phyloP scores from a whole-genome alignment of 2,113 vertebrate genomes.

The Lipophrys pholis region DNA sequence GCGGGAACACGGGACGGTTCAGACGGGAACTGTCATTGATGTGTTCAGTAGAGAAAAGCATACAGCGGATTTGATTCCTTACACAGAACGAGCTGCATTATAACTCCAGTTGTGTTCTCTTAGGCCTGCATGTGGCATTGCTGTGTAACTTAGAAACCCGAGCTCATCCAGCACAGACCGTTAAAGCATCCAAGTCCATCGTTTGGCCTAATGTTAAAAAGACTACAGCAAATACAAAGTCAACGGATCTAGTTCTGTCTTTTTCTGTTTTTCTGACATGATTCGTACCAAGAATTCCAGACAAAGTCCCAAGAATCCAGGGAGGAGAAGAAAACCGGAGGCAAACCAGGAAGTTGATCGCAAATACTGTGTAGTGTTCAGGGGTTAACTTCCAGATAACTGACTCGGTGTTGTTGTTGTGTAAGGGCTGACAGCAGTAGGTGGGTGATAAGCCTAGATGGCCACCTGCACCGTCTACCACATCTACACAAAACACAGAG shows the following conservation, averaged over 20 bases:
- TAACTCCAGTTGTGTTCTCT: too few relatives aligned
- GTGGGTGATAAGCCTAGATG: slow-evolving; percentile 68
- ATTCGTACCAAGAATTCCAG: background rate
- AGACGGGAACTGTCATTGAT: too few relatives aligned
- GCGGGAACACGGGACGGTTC: too few relatives aligned
- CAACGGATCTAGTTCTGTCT: background rate
- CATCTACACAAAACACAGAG: slow-evolving; percentile 56
- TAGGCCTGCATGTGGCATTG: too few relatives aligned
- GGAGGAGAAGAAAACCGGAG: background rate
- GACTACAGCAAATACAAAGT: background rate
- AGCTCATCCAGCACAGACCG: background rate
- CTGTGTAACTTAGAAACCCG: too few relatives aligned
- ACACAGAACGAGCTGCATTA: too few relatives aligned
- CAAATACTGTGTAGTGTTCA: slow-evolving; percentile 12
- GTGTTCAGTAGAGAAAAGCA: too few relatives aligned
- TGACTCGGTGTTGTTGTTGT: slow-evolving; percentile 59
- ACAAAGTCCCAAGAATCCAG: background rate
- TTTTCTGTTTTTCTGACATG: background rate
- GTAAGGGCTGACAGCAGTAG: slow-evolving; percentile 63
- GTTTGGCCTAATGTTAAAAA: background rate
- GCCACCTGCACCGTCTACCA: slow-evolving; percentile 80
- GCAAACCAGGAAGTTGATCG: background rate
- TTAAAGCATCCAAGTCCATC: too few relatives aligned
- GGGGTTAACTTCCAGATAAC: slow-evolving; percentile 44
- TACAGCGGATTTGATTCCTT: too few relatives aligned